phyloP scores from a whole-genome alignment of 2,888 invertebrate genomes.

The Parelbella ahira region DNA sequence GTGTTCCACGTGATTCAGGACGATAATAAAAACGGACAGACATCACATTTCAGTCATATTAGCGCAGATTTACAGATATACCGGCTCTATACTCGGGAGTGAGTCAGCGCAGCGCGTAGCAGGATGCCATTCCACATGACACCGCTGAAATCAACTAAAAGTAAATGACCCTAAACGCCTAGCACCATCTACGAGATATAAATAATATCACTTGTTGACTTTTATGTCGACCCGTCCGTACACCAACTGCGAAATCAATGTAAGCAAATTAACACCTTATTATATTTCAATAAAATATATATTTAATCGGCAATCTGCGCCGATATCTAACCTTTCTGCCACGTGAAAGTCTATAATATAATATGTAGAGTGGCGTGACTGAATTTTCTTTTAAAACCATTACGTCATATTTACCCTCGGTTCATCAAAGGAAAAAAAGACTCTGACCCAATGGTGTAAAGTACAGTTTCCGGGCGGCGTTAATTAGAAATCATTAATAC shows the following conservation, averaged over 20 bases:
- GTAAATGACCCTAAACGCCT: slow-evolving; percentile 68
- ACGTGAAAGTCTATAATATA: slow-evolving; percentile 28
- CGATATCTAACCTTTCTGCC: slow-evolving; percentile 38
- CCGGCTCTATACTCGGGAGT: slow-evolving; percentile 13
- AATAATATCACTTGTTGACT: slow-evolving; percentile 63
- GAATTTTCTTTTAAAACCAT: slow-evolving; percentile 51
- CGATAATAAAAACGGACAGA: slow-evolving; percentile 24
- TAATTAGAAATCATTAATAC: slow-evolving; percentile 57
- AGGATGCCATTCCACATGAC: slow-evolving; percentile 33
- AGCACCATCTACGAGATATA: slow-evolving; percentile 59
- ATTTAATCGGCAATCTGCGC: slow-evolving; percentile 27
- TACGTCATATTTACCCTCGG: slow-evolving; percentile 47
- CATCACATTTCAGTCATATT: slow-evolving; percentile 21
- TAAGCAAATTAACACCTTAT: slow-evolving; percentile 11
- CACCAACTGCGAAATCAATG: slow-evolving; percentile 34
- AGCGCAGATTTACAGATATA: slow-evolving; percentile 20
- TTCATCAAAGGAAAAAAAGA: slow-evolving; percentile 44
- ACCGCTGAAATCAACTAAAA: slow-evolving; percentile 52
- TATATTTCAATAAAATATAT: slow-evolving; percentile 31
- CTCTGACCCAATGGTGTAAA: slow-evolving; percentile 47
- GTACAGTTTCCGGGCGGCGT: slow-evolving; percentile 46
- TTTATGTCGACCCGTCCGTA: slow-evolving; percentile 41
- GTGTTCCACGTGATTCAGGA: slow-evolving; percentile 13
- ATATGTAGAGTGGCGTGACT: slow-evolving; percentile 68
- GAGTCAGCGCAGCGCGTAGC: slow-evolving; percentile 15